Base-by-base conservation (phyloP, 2,113 vertebrate genomes). In the Chloropsis cyanopogon region DNA sequence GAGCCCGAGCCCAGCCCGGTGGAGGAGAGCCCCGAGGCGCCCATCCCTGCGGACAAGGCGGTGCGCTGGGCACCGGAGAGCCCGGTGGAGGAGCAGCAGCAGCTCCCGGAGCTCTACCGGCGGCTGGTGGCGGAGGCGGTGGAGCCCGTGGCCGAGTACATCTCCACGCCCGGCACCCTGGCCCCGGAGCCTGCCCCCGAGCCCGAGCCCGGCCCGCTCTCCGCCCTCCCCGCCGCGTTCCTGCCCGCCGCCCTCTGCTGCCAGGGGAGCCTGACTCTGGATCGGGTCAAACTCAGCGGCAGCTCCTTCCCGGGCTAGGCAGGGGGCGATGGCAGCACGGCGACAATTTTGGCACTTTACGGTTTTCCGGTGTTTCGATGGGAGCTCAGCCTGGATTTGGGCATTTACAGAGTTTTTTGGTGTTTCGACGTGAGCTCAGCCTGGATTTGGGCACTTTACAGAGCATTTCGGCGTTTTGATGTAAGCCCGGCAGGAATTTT, bases 1-100 rank as follows among this genome's bases (percentile, higher is more conserved):
- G 98, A 98, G 50, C 97, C 98, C 1, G 96, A 98, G 25, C 78
- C 92, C 4, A 92, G 83, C 9, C 33, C 94, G 23, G 91, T 98
- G 49, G 95, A 93, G 15, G 98, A 98, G 46, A 61, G 42, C 2
- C 12, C 47, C 0, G 57, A 86, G 7, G 12, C 9, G 11, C 1
- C 50, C 7, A 4, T 2, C 9, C 39, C 53, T 10, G 35, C 3
- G 78, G 76, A 39, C 9, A 47, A 52, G 21, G 37, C 14, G 31
- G 22, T 12, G 26, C 37, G 37, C 1, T 77, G 95, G 95, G 53
- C 46, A 0, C 85, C 0, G 28, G 35, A 22, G 44, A 59, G 21
- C 49, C 25, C 37, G 4, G 84, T 42, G 59, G 78, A 92, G 0
- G 42, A 90, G n/a, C 94, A 90, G 49, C 37, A 37, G 37, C 95